Evolutionary conservation across 2,888 invertebrate genomes (phyloP), one percentile per base, ranked within the genome.

Genomic region (Listrodromus nycthemerus): DNA sequence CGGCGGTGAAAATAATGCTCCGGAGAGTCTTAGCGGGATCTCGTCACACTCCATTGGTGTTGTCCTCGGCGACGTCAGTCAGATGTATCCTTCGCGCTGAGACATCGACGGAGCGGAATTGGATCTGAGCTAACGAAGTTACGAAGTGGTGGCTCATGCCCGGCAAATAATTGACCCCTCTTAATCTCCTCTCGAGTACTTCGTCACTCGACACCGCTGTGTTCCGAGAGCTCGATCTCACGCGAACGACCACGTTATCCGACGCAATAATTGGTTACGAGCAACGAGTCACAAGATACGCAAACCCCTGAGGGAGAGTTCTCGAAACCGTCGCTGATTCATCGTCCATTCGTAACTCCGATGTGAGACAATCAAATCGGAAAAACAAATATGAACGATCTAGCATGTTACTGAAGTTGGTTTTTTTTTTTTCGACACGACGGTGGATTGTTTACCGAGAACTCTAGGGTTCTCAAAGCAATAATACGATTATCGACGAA

Each of bases 261-360:
- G 61, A 48, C 61, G 58, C 50, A 48, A 70, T 21, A 48, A 48
- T 78, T 21, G 70, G 70, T 78, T 37, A 69, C 24, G 33, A 61
- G 27, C 21, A 19, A 33, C 30, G 61, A 79, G 21, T 41, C 45
- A 19, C 66, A 27, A 67, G 76, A 67, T 75, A 58, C 58, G 27
- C 33, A 41, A 45, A 33, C 27, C 30, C 41, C 41, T 65, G 2
- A 50, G 55, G 45, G n/a, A 76, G 55, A 55, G 30, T 58, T 45
- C 70, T 5, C 30, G 61, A 48, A 70, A 13, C 69, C 61, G 67
- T 48, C 5, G 80, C 77, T 80, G 65, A 80, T 74, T 84, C 84
- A 74, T 80, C 78, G 69, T 80, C 48, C 80, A 84, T 81, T 84
- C 84, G 78, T 74, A 81, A 76, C 65, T 76, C 33, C 73, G 67